phyloP scores from a whole-genome alignment of 2,113 vertebrate genomes.

The Ptilorrhoa leucosticta region DNA sequence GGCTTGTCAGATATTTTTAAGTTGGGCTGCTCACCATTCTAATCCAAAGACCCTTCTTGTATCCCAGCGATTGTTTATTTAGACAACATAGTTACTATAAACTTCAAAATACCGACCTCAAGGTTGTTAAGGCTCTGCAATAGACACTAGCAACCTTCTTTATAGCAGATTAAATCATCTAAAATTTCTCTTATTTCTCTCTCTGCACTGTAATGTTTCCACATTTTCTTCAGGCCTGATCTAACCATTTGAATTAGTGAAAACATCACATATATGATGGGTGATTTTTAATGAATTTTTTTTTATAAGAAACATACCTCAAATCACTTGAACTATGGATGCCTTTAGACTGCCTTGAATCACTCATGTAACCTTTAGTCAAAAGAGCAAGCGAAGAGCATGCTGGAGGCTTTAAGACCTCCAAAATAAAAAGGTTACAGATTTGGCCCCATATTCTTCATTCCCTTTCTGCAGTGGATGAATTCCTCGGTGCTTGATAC shows the following conservation, averaged over 20 bases:
- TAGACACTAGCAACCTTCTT: not conserved
- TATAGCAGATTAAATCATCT: not conserved
- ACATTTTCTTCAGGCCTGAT: not conserved
- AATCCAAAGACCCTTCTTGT: not conserved
- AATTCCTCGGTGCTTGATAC: slow-evolving; percentile 25
- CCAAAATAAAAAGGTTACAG: not conserved
- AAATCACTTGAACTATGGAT: not conserved
- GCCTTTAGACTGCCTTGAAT: not conserved
- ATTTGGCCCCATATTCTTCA: not conserved
- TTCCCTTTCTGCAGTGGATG: not conserved
- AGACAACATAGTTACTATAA: not conserved
- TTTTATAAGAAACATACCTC: not conserved
- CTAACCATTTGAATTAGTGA: not conserved
- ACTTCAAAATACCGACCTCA: not conserved
- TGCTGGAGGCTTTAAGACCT: not conserved
- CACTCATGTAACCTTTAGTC: not conserved
- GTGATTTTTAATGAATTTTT: not conserved
- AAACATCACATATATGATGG: not conserved
- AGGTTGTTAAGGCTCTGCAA: not conserved
- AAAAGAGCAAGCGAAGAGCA: not conserved
- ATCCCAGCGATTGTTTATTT: not conserved
- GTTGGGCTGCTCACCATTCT: not conserved
- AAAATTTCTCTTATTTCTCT: not conserved
- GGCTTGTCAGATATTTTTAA: not conserved
- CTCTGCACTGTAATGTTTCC: not conserved